These are phyloP conservation scores for Branchellion lobata DNA, from an alignment of 2,888 invertebrate genomes.

Conservation along the genomic window DNA sequence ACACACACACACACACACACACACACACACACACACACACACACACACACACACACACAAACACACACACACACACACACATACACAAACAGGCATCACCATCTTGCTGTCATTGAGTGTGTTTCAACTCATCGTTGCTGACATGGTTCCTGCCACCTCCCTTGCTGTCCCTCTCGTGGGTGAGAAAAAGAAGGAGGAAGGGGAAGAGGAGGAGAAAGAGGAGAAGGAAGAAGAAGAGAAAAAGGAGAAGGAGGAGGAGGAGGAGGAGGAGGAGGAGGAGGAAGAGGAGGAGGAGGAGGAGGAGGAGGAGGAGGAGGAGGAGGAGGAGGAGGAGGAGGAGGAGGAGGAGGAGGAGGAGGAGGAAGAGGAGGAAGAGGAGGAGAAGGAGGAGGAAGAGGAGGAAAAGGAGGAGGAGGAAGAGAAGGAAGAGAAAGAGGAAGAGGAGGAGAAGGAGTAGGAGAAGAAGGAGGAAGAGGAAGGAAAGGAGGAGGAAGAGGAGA, in stretches of 20 bases:
- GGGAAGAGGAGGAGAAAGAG: background rate
- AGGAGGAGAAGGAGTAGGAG: no score
- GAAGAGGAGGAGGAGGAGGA: constrained; percentile 11
- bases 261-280: background rate
- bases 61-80: no score
- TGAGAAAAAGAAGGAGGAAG: constrained; percentile 16
- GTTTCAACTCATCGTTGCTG: constrained; percentile 52
- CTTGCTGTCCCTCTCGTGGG: constrained; percentile 52
- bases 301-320: background rate
- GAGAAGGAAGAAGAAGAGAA: background rate
- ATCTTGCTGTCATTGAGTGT: constrained; percentile 52
- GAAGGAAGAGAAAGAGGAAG: no score
- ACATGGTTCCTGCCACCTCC: constrained; percentile 52
- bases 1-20: no score
- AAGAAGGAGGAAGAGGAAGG: no score
- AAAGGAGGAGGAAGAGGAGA: no score
- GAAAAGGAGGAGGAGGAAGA: no score
- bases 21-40: no score
- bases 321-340: no score
- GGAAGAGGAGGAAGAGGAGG: constrained; percentile 17
- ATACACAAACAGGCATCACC: constrained; percentile 50
- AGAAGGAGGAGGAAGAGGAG: background rate
- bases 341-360: background rate
- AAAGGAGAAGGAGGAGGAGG: background rate
- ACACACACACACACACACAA: no score